Base-by-base conservation (phyloP, 2,888 invertebrate species). In the Diaphora mendica region DNA sequence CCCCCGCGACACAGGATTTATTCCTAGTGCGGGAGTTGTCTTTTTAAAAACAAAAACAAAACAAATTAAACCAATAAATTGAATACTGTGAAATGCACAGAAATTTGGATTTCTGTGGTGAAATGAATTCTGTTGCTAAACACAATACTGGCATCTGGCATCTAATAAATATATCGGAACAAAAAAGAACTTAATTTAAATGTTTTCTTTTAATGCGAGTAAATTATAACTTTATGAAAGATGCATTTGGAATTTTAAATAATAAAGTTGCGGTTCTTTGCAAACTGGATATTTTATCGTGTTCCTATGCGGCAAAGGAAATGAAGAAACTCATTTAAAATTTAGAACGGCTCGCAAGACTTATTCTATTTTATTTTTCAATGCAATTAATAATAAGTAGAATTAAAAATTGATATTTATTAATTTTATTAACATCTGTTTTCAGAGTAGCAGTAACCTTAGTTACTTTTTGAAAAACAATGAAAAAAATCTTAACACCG, bases 321-420 rank as follows among this genome's bases (percentile, higher is more conserved):
- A 51, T 68, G 68, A 35, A 51, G 68, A 51, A 33, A 35, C 23
- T 55, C 35, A 68, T 68, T 68, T 68, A 35, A 68, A 68, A 68
- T 68, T n/a, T 17, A 35, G 35, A 68, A 35, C 17, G 23, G 35
- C 1, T 23, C 30, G 44, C 23, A 4, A 33, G 55, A 55, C 23
- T 33, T 68, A 55, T 68, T 68, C 55, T 55, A 68, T 68, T n/a
- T 68, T 20, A n/a, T 35, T 55, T 23, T 23, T 26, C 62, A 62
- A 62, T 62, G 51, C 9, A n/a, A 55, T 62, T 30, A 30, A 30
- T 62, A 15, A 11, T 62, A 59, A 59, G 26, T 26, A 26, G 4
- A 26, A 26, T 51, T 8, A 51, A 2, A 5, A 51, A 55, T 55
- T n/a, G 2, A 5, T 55, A 9, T 55, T 55, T 23, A 51, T 51